These are phyloP conservation scores for Hydrotaea cyrtoneurina DNA, from an alignment of 2,888 invertebrate species.

Conservation along the genomic window DNA sequence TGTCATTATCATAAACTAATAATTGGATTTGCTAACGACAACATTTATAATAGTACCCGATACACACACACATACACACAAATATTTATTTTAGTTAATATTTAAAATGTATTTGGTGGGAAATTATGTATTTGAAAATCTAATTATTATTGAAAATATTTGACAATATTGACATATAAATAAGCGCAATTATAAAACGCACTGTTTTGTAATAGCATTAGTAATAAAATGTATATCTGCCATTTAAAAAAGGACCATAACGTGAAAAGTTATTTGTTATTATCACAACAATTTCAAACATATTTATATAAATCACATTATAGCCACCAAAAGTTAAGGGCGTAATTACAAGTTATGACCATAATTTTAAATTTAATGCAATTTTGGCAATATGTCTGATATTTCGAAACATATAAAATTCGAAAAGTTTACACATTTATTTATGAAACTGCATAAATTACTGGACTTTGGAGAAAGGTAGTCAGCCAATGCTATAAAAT, in stretches of 20 bases:
- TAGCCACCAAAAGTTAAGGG: constrained; percentile 3
- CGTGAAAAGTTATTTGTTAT: too few relatives aligned
- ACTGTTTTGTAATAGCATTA: background rate
- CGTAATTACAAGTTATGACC: constrained; percentile 7
- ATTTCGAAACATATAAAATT: background rate
- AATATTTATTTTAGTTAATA: background rate
- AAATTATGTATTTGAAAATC: background rate
- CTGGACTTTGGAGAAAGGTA: background rate
- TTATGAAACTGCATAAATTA: background rate
- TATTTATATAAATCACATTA: background rate
- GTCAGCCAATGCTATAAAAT: background rate
- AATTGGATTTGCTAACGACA: background rate
- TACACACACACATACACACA: too few relatives aligned
- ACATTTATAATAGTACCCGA: background rate
- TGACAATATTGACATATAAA: constrained; percentile 9
- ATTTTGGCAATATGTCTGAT: background rate
- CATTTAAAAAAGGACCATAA: background rate
- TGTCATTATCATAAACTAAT: background rate
- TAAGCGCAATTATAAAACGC: background rate
- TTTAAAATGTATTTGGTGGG: background rate
- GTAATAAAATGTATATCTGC: background rate
- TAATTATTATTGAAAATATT: background rate
- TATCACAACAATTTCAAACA: background rate
- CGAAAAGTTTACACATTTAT: constrained; percentile 8
- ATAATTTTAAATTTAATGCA: background rate